A percentile compares a stretch with the other conserved stretches of the same genome.
phyloP scores from a whole-genome alignment of 2,888 invertebrate species.

The Pristionchus mayeri region DNA sequence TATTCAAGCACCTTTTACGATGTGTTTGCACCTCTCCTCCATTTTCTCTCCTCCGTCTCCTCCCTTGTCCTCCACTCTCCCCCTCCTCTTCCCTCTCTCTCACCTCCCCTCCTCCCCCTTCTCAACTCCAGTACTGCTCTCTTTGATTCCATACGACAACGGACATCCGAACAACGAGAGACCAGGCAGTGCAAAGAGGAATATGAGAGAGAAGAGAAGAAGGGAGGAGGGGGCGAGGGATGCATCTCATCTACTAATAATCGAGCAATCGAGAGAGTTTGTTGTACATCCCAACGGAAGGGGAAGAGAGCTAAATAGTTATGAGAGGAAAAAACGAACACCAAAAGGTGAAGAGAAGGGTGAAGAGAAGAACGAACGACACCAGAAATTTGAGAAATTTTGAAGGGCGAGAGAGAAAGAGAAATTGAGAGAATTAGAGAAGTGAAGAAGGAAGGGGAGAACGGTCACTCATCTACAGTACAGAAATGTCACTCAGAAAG shows the following conservation, averaged over 20 bases:
- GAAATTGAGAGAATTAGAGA: not conserved
- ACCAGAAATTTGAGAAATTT: not conserved
- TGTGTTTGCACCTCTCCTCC: slow-evolving; percentile 2
- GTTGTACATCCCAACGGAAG: not conserved
- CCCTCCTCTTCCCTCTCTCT: too few species aligned
- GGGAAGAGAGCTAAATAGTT: not conserved
- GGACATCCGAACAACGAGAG: not conserved
- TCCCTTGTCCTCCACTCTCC: too few species aligned
- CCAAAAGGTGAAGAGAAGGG: too few species aligned
- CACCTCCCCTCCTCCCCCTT: slow-evolving; percentile 1
- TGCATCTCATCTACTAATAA: not conserved
- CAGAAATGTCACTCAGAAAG: not conserved
- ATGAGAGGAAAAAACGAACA: not conserved
- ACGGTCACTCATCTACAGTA: slow-evolving; percentile 32
- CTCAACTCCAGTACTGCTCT: not conserved
- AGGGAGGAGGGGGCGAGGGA: not conserved
- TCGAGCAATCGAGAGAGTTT: not conserved
- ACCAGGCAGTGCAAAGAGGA: not conserved
- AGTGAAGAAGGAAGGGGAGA: not conserved
- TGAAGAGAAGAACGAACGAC: not conserved
- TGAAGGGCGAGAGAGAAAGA: slow-evolving; percentile 37
- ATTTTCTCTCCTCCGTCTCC: not conserved
- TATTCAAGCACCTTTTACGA: slow-evolving; percentile 31
- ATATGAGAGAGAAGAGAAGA: not conserved
- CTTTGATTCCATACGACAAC: not conserved